Conservation (phyloP, 2,113 vertebrate genomes). For the Prinia subflava region DNA sequence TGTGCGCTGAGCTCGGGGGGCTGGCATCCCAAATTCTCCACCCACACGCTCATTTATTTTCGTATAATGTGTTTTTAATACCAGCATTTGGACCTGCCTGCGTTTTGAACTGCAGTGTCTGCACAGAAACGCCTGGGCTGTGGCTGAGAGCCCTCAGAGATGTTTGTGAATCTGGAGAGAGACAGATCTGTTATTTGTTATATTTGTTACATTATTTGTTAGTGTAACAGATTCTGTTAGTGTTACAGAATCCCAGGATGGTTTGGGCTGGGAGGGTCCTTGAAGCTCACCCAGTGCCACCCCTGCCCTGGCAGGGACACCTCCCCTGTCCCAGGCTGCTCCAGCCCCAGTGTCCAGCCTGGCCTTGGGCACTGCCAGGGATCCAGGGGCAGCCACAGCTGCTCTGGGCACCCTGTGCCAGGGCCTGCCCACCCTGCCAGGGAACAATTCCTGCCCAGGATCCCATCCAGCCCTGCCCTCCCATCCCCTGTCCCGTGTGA, state of each 20-base stretch:
- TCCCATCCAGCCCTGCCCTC: not conserved
- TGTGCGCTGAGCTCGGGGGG: rapidly evolving
- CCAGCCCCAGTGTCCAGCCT: not conserved
- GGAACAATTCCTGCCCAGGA: rapidly evolving
- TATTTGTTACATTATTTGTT: too few relatives aligned
- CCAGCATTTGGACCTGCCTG: not conserved
- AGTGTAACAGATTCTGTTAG: too few relatives aligned
- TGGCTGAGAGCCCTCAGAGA: not conserved
- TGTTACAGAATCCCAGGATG: rapidly evolving
- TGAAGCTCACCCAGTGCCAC: rapidly evolving
- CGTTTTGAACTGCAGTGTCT: not conserved
- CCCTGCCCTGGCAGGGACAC: not conserved
- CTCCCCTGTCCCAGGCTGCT: not conserved
- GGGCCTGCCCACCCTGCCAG: not conserved
- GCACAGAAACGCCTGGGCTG: not conserved
- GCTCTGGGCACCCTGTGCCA: not conserved
- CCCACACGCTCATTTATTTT: not conserved
- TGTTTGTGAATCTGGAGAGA: rapidly evolving
- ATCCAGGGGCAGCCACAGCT: not conserved
- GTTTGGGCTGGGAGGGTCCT: not conserved
- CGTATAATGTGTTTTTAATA: not conserved
- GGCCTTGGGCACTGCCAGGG: not conserved
- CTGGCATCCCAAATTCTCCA: not conserved
- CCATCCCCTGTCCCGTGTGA: not conserved
- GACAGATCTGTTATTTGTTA: not conserved